These are phyloP conservation scores for Acyrthosiphon pisum DNA, from an alignment of 1,140 invertebrate species.

Conservation along the genomic window DNA sequence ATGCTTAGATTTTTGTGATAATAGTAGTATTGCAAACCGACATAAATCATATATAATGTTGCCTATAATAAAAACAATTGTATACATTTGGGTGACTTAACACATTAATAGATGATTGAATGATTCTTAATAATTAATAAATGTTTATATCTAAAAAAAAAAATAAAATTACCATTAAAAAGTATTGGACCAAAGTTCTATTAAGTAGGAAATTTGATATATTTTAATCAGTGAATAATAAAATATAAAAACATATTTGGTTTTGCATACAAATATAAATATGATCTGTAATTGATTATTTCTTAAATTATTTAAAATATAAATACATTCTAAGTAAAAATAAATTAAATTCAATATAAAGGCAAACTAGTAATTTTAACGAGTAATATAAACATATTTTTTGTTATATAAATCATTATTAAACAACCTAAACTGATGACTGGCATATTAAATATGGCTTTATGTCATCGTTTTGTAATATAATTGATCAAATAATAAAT, in stretches of 20 bases:
- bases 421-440: not conserved
- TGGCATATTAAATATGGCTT: not conserved
- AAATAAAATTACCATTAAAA: not conserved
- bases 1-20: not conserved
- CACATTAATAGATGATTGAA: not conserved
- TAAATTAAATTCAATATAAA: conserved; percentile 43
- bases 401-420: not conserved
- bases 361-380: conserved; percentile 14
- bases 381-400: conserved; percentile 22
- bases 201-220: not conserved
- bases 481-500: conserved; percentile 18
- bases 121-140: not conserved
- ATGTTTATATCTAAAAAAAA: not conserved
- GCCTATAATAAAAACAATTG: not conserved
- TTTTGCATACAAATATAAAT: conserved; percentile 47
- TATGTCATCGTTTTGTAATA: not conserved
- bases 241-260: conserved; percentile 13
- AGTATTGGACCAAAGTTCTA: not conserved
- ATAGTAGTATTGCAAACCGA: not conserved
- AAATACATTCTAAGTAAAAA: conserved; percentile 41
- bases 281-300: conserved; percentile 26
- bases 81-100: not conserved
- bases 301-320: conserved; percentile 23
- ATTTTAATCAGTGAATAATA: not conserved
- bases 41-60: not conserved